Evolutionary conservation across 2,888 invertebrate species (phyloP), one percentile per base, ranked within the genome.

Genomic region (Mesochorus sp.): DNA sequence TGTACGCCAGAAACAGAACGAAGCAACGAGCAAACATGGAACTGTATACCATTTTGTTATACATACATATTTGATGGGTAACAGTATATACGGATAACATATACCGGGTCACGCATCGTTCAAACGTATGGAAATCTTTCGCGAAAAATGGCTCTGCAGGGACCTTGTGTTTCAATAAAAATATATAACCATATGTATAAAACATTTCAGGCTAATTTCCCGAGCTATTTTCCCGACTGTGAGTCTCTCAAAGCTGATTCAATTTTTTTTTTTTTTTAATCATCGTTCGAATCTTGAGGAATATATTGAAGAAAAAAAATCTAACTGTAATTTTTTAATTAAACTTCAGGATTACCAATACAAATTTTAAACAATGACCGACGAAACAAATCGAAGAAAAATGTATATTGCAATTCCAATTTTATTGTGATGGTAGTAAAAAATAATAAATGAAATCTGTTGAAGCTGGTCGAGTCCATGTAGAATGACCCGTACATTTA

Each of bases 21-120:
- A 17, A 67, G 51, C 14, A 55, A 49, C 53, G 61, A 72, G 34
- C 44, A 71, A 64, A 77, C 55, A 49, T 21, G 55, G 39, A 67
- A 24, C 39, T 61, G 34, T 37, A 51, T 37, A 49, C 34, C 17
- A 4, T 34, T 42, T 51, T 26, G 34, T 17, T 37, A 21, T 10
- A 31, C 47, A 44, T 17, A 39, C 37, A 37, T 31, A 21, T 55
- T 24, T 14, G n/a, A 31, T 31, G 19, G n/a, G 12, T n/a, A 14
- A 12, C 19, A 1, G 51, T 57, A 3, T 26, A 49, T n/a, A 39
- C 34, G 6, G 39, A 53, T 31, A 37, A 21, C n/a, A n/a, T n/a
- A n/a, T 55, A 14, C 14, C 42, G 47, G 55, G 37, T 75, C 68
- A 70, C 47, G 55, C 47, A 68, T 61, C 44, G 61, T 62, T 62